Conservation (phyloP, 2,888 invertebrate species). For the Tholera decimalis region DNA sequence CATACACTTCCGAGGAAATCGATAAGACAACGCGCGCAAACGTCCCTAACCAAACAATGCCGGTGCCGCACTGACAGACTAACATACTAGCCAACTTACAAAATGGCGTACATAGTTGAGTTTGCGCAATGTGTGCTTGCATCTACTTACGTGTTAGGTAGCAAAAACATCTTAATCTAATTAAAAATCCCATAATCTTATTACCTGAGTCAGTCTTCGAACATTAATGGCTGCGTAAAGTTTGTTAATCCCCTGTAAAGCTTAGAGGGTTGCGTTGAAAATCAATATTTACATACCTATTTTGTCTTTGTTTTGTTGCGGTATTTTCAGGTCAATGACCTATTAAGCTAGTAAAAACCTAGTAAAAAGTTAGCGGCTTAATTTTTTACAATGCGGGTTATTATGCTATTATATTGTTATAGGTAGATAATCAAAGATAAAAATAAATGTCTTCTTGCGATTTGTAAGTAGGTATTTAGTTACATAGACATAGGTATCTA, state of each 20-base stretch:
- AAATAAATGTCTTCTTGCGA: too few species aligned
- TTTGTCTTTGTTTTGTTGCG: constrained; percentile 60
- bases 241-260: background rate
- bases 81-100: constrained; percentile 72
- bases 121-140: constrained; percentile 77
- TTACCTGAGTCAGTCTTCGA: background rate
- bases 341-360: constrained; percentile 17
- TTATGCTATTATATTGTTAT: background rate
- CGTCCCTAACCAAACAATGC: constrained; percentile 67
- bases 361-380: constrained; percentile 40
- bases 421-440: background rate
- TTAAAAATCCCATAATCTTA: constrained; percentile 28
- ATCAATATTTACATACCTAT: constrained; percentile 63
- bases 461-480: too few species aligned
- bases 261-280: constrained; percentile 38
- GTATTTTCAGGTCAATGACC: constrained; percentile 61
- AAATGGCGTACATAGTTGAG: constrained; percentile 78
- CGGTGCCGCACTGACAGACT: constrained; percentile 81
- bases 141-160: constrained; percentile 31
- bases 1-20: constrained; percentile 71
- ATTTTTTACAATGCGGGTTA: background rate
- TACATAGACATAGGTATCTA: too few species aligned
- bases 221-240: background rate
- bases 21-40: constrained; percentile 73
- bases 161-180: constrained; percentile 35